Evolutionary conservation across 30 jellyfish, hydroid and myxozoan genomes (phyloP), one percentile per base, ranked within the genome.

Genomic region (Morbakka virulenta): DNA sequence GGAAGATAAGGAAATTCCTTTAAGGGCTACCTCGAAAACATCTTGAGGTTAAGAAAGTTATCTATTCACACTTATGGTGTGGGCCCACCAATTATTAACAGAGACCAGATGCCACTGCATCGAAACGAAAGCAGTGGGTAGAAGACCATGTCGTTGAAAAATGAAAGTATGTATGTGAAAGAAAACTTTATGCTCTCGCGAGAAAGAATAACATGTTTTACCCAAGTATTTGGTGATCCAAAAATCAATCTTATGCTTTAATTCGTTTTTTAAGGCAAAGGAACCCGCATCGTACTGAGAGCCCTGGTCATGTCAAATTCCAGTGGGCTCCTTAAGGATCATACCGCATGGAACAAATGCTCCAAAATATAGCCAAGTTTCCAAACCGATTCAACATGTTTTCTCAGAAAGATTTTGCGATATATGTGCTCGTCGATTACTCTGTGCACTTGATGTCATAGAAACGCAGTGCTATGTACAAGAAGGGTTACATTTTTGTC

Each of bases 321-420:
- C 92, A 69, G 51, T 80, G 86, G 88, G 87, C 67, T 20, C 88
- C 81, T 0, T 67, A 68, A 32, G 88, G 88, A 41, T 80, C 87
- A 2, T 66, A 80, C 53, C 68, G 88, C 31, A 14, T 80, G 34
- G 79, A 68, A 50, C 88, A 79, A 34, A 79, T 79, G 66, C 31
- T 79, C 1, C 31, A 48, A 32, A 79, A 35, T 24, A 67, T 79
- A 25, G 32, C 47, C 29, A 6, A 28, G 26, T 52, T 80, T 3
- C 86, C 86, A 48, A 79, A 65, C 79, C 62, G 86, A 17, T 76
- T 14, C 71, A 76, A 76, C 72, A 64, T 62, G 79, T 79, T 79
- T 30, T 65, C 91, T n/a, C 74, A 31, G 20, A 48, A 67, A 62
- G 82, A 74, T 14, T 79, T 47, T 69, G 87, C 80, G 31, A 80